Conservation (phyloP, 1,140 invertebrate genomes). For the Dendrolimus kikuchii region DNA sequence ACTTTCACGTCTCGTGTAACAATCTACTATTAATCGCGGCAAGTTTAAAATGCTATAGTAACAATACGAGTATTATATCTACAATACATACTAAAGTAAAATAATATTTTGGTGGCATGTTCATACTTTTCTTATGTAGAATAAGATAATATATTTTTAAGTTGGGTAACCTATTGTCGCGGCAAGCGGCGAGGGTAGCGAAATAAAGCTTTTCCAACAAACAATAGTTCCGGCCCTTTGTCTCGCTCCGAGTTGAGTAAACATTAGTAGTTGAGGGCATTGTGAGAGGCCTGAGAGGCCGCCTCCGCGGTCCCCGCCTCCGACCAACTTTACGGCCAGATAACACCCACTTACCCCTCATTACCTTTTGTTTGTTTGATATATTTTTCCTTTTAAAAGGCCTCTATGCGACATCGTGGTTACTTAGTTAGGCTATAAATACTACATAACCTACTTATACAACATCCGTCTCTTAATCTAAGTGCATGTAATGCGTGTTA, state of each 20-base stretch:
- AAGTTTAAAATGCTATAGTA: too few relatives aligned
- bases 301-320: slow-evolving; percentile 9
- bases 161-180: slow-evolving; percentile 69
- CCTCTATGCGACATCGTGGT: slow-evolving; percentile 4
- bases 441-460: too few relatives aligned
- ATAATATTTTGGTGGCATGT: slow-evolving; percentile 11
- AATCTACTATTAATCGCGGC: too few relatives aligned
- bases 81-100: too few relatives aligned
- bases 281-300: slow-evolving; percentile 27
- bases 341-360: slow-evolving; percentile 53
- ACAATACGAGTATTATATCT: too few relatives aligned
- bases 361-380: slow-evolving; percentile 60
- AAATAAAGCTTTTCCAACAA: slow-evolving; percentile 70
- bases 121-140: slow-evolving; percentile 40
- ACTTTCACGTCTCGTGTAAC: too few relatives aligned
- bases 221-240: slow-evolving; percentile 72
- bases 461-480: neutral
- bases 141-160: slow-evolving; percentile 70
- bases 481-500: neutral
- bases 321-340: slow-evolving; percentile 56
- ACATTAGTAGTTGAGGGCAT: slow-evolving; percentile 67
- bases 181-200: slow-evolving; percentile 54
- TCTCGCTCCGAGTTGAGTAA: slow-evolving; percentile 61
- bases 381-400: slow-evolving; percentile 47
- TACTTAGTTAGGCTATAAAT: neutral